Percentiles rank a stretch among this genome's conserved stretches.
phyloP scores from a whole-genome alignment of 2,113 vertebrate genomes.

The Abramis brama region DNA sequence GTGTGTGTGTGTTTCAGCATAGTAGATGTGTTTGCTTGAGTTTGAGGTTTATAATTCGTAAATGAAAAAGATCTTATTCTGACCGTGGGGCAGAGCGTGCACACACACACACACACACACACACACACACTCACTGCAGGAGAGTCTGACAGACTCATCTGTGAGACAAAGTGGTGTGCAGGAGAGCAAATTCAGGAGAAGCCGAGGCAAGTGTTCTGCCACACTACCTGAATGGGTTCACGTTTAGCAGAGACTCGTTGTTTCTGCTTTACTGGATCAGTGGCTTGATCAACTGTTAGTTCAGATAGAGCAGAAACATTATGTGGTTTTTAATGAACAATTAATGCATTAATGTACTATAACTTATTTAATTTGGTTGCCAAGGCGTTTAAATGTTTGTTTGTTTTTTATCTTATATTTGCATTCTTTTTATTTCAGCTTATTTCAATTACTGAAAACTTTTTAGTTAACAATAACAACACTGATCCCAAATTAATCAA shows the following conservation, averaged over 20 bases:
- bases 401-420: background rate
- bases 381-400: background rate
- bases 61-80: background rate
- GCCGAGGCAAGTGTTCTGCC: background rate
- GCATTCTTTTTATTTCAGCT: background rate
- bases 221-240: background rate
- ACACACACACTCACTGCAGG: background rate
- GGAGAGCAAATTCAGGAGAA: background rate
- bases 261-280: background rate
- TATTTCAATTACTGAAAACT: background rate
- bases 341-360: background rate
- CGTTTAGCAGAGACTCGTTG: background rate
- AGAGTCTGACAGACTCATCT: conserved; percentile 24
- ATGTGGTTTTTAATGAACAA: too few species aligned
- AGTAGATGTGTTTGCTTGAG: background rate
- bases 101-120: background rate
- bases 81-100: background rate
- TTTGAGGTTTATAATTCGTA: background rate
- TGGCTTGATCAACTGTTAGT: background rate
- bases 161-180: conserved; percentile 19
- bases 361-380: background rate
- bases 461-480: background rate
- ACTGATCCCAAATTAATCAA: background rate
- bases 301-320: background rate
- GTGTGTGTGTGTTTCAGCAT: background rate